These are phyloP conservation scores for Bombus superbus DNA, from an alignment of 1,140 invertebrate genomes.

Conservation along the genomic window DNA sequence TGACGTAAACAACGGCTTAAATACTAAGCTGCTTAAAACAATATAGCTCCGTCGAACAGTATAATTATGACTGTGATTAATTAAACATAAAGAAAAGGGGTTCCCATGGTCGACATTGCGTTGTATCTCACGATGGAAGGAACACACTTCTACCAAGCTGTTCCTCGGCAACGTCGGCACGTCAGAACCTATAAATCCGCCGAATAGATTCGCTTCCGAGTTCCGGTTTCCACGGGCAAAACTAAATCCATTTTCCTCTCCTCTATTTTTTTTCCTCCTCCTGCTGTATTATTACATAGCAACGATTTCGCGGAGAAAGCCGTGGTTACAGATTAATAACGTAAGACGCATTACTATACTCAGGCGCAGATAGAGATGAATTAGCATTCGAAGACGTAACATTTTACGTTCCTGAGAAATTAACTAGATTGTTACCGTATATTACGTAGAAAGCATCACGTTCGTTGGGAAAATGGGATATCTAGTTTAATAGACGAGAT, in stretches of 20 bases:
- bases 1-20: conserved; percentile 43
- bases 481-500: neutral
- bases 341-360: conserved; percentile 45
- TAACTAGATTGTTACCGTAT: neutral
- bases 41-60: conserved; percentile 37
- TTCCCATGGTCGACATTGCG: conserved; percentile 56
- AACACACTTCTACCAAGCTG: neutral
- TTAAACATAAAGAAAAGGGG: conserved; percentile 52
- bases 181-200: conserved; percentile 37
- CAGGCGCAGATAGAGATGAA: conserved; percentile 4
- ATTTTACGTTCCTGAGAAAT: conserved; percentile 46
- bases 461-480: neutral
- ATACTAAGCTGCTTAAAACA: conserved; percentile 15
- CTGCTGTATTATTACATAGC: conserved; percentile 8
- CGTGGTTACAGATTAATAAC: conserved; percentile 47
- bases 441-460: conserved; percentile 37
- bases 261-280: neutral
- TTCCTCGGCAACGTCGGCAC: conserved; percentile 21
- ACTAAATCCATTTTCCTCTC: conserved; percentile 24
- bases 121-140: conserved; percentile 47
- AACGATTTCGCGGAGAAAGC: conserved; percentile 25
- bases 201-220: conserved; percentile 34
- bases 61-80: conserved; percentile 52
- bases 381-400: conserved; percentile 50
- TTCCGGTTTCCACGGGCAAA: conserved; percentile 49